Conservation (phyloP, 2,797 vertebrate species). For the Salarias fasciatus region DNA sequence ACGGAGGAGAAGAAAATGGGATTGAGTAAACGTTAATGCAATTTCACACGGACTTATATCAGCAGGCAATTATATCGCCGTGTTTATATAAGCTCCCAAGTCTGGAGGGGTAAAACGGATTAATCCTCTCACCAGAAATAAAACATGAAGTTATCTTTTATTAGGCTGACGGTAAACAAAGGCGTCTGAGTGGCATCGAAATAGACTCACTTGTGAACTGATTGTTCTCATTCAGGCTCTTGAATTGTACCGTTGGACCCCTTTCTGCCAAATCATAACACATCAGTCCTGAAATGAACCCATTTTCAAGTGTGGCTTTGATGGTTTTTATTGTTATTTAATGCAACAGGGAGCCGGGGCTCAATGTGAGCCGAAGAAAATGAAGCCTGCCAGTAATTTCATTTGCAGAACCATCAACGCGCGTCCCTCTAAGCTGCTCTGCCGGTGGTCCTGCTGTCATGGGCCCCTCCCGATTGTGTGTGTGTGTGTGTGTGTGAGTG, state of each 20-base stretch:
- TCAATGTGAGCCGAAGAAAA: not conserved
- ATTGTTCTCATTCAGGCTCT: constrained; percentile 5
- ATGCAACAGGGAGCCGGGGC: constrained; percentile 1
- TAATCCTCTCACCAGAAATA: constrained; percentile 23
- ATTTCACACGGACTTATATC: constrained; percentile 57
- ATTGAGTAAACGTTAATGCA: constrained; percentile 43
- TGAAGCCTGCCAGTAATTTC: constrained; percentile 4
- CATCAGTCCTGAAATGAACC: not conserved
- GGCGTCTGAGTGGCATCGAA: constrained; percentile 6
- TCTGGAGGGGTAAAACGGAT: constrained; percentile 13
- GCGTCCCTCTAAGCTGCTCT: constrained; percentile 48
- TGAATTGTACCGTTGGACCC: too few relatives aligned
- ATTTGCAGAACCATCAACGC: constrained; percentile 23
- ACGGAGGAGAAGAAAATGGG: constrained; percentile 15
- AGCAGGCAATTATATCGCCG: constrained; percentile 21
- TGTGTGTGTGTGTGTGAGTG: constrained; percentile 17
- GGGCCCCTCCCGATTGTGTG: constrained; percentile 38
- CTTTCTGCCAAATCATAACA: too few relatives aligned
- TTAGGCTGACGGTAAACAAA: constrained; percentile 10
- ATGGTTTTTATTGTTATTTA: constrained; percentile 6
- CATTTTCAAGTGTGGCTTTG: not conserved
- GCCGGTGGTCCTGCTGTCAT: constrained; percentile 54
- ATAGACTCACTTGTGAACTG: constrained; percentile 6
- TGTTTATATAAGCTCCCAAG: constrained; percentile 45
- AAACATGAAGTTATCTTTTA: constrained; percentile 36